Conservation (phyloP, 2,888 invertebrate species). For the Erebia epiphron region DNA sequence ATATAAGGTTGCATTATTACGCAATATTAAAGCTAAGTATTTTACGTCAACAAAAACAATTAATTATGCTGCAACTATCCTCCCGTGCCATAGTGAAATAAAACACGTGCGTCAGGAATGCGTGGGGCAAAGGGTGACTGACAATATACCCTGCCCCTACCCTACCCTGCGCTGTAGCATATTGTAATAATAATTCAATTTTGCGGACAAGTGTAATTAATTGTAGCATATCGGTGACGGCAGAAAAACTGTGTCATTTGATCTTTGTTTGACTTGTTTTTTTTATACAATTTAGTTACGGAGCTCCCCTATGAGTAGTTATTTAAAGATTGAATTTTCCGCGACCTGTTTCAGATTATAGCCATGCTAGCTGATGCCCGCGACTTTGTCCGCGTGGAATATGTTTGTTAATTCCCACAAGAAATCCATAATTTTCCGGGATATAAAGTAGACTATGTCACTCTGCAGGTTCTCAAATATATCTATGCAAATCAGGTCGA, state of each 20-base stretch:
- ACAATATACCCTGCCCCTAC: constrained; percentile 48
- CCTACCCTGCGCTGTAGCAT: constrained; percentile 49
- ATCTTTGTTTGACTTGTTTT: constrained; percentile 20
- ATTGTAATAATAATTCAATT: constrained; percentile 66
- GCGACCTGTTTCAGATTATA: too few relatives aligned
- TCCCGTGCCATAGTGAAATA: constrained; percentile 39
- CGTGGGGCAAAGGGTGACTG: constrained; percentile 51
- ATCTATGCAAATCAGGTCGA: too few relatives aligned
- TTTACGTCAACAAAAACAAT: constrained; percentile 45
- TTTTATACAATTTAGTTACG: background rate
- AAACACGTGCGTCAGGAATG: constrained; percentile 66
- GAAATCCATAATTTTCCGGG: too few relatives aligned
- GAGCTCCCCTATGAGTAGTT: background rate
- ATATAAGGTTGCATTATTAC: too few relatives aligned
- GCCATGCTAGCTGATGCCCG: too few relatives aligned
- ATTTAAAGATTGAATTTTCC: too few relatives aligned
- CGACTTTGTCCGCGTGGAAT: too few relatives aligned
- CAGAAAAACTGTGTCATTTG: constrained; percentile 46
- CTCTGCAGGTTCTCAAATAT: too few relatives aligned
- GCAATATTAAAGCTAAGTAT: constrained; percentile 12
- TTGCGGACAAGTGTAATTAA: constrained; percentile 51
- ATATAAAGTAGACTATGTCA: too few relatives aligned
- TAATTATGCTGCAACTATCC: constrained; percentile 48
- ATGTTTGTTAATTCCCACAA: too few relatives aligned
- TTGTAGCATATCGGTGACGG: constrained; percentile 45